Evolutionary conservation across 2,888 invertebrate species (phyloP).

Genomic region (Tenodera sinensis): DNA sequence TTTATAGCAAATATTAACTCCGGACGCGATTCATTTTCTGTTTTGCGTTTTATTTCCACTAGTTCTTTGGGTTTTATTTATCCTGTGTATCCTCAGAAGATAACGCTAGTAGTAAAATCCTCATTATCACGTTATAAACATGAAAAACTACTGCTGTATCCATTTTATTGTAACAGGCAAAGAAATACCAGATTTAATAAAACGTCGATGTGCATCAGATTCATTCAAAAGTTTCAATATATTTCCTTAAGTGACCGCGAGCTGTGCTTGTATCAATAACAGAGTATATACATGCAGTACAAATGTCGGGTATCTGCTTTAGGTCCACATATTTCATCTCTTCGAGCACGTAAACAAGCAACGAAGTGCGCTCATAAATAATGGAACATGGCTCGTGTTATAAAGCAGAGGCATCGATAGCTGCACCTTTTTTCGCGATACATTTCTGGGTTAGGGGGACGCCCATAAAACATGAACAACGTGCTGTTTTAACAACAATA

Average conservation of each 20-base stretch:
- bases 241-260: not conserved
- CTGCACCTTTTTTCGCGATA: not conserved
- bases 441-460: not conserved
- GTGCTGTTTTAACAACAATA: not conserved
- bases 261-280: not conserved
- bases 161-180: too few species aligned
- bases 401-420: not conserved
- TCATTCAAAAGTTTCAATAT: too few species aligned
- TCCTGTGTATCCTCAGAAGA: too few species aligned
- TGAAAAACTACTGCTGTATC: too few species aligned
- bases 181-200: too few species aligned
- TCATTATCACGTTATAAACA: too few species aligned
- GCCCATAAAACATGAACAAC: not conserved
- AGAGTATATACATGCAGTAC: not conserved
- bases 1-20: too few species aligned
- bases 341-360: not conserved
- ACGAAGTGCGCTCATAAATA: not conserved
- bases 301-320: not conserved
- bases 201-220: too few species aligned
- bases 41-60: too few species aligned
- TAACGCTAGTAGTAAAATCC: too few species aligned
- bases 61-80: too few species aligned
- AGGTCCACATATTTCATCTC: not conserved
- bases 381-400: not conserved
- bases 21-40: too few species aligned